Percentiles rank a stretch among this genome's conserved stretches.
Evolutionary conservation across 2,888 invertebrate genomes (phyloP).

Genomic region (Polydrusus tereticollis): DNA sequence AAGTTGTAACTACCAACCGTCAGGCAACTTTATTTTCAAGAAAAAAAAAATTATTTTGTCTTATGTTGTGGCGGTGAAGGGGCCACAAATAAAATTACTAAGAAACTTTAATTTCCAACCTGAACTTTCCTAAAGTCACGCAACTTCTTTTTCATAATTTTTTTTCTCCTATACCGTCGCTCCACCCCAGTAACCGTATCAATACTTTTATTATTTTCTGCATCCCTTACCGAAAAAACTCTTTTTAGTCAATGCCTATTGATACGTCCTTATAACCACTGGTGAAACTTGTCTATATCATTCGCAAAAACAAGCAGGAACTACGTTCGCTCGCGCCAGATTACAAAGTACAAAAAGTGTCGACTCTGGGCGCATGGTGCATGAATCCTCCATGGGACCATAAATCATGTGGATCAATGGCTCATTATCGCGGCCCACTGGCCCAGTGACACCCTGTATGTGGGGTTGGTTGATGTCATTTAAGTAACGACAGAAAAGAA

Average conservation of each 20-base stretch:
- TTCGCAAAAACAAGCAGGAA: slow-evolving; percentile 5
- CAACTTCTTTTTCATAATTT: too few species aligned
- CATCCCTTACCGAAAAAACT: too few species aligned
- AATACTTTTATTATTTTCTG: too few species aligned
- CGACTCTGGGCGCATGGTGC: slow-evolving; percentile 31
- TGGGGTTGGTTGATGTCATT: slow-evolving; percentile 32
- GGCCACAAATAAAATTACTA: too few species aligned
- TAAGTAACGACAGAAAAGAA: slow-evolving; percentile 19
- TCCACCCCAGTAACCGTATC: too few species aligned
- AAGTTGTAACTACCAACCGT: too few species aligned
- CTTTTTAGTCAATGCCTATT: background rate
- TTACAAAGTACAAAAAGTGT: slow-evolving; percentile 37
- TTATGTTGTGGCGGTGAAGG: too few species aligned
- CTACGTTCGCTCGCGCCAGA: slow-evolving; percentile 24
- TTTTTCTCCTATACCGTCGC: too few species aligned
- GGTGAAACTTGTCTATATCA: background rate
- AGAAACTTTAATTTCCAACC: too few species aligned
- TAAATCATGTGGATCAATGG: slow-evolving; percentile 48
- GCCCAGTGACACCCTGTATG: slow-evolving; percentile 47
- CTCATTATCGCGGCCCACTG: slow-evolving; percentile 48
- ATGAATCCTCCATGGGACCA: slow-evolving; percentile 41
- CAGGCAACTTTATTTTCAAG: too few species aligned
- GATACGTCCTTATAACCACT: background rate
- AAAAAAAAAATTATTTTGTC: too few species aligned
- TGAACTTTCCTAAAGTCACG: too few species aligned